These are phyloP conservation scores for Prionailurus bengalensis DNA, from an alignment of 2,113 vertebrate genomes.

Conservation along the genomic window DNA sequence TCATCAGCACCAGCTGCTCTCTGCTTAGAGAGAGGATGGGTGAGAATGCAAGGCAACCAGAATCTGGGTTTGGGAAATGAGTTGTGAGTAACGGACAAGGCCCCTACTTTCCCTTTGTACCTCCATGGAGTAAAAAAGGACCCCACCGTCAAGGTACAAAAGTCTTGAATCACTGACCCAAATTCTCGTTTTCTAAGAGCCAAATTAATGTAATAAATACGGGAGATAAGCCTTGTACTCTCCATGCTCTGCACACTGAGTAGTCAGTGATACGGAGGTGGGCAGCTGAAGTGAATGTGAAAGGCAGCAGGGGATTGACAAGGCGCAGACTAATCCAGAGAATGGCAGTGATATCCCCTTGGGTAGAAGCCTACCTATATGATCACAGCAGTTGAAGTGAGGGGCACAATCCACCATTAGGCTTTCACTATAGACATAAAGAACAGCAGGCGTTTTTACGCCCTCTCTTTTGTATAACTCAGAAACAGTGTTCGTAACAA, in stretches of 20 bases:
- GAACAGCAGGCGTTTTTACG: neutral
- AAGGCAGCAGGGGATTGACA: neutral
- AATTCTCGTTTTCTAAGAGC: neutral
- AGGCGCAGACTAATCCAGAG: neutral
- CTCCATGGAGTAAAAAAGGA: neutral
- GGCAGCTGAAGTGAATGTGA: neutral
- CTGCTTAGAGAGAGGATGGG: neutral
- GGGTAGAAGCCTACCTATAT: neutral
- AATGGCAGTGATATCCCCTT: neutral
- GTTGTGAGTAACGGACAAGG: neutral
- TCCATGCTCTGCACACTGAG: neutral
- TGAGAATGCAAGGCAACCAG: fast-evolving
- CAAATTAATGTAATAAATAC: neutral
- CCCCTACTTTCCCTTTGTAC: neutral
- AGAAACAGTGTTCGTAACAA: neutral
- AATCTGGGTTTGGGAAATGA: neutral
- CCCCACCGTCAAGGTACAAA: neutral
- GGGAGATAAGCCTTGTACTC: neutral
- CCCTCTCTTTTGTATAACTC: neutral
- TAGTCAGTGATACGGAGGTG: neutral
- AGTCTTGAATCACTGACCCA: neutral
- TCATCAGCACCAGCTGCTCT: neutral
- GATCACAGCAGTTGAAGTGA: neutral
- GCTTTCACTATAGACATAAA: neutral
- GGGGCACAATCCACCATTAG: neutral